Conservation (phyloP, 2,113 vertebrate species). For the Oncorhynchus nerka region DNA sequence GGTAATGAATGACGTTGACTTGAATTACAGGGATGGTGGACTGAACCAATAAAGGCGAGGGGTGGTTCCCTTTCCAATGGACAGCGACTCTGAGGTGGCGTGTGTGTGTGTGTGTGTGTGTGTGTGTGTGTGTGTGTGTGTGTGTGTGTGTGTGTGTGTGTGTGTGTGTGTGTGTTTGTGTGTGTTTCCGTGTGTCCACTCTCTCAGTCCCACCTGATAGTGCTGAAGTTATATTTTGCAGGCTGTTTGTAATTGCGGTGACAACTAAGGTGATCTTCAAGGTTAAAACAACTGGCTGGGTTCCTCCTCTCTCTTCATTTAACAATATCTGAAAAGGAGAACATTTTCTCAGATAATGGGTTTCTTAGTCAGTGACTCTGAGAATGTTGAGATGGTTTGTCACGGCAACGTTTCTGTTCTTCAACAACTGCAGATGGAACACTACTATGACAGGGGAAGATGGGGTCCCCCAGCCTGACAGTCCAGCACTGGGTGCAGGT, state of each 20-base stretch:
- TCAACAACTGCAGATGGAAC: neutral
- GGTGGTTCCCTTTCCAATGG: constrained; percentile 23
- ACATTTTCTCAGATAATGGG: neutral
- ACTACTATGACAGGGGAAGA: too few relatives aligned
- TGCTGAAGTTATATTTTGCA: constrained; percentile 37
- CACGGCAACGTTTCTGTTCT: constrained; percentile 13
- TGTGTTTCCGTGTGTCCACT: too few relatives aligned
- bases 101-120: too few relatives aligned
- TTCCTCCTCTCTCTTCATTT: constrained; percentile 1
- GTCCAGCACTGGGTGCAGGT: neutral
- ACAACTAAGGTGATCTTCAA: constrained; percentile 51
- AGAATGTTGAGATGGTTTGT: neutral
- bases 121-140: accelerated
- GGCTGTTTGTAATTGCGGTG: constrained; percentile 12
- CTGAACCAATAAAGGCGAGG: constrained; percentile 27
- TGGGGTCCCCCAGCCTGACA: neutral
- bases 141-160: too few relatives aligned
- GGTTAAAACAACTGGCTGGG: constrained; percentile 8
- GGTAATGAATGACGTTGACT: constrained; percentile 19
- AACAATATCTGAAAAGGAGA: constrained; percentile 11
- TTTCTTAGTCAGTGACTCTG: neutral
- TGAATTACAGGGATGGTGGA: constrained; percentile 4
- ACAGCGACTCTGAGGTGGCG: too few relatives aligned
- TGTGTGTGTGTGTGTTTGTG: too few relatives aligned
- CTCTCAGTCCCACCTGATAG: constrained; percentile 44